Percentiles rank a stretch among this genome's conserved stretches.
Evolutionary conservation across 2,113 vertebrate genomes (phyloP).

Genomic region (Ptyas mucosa): DNA sequence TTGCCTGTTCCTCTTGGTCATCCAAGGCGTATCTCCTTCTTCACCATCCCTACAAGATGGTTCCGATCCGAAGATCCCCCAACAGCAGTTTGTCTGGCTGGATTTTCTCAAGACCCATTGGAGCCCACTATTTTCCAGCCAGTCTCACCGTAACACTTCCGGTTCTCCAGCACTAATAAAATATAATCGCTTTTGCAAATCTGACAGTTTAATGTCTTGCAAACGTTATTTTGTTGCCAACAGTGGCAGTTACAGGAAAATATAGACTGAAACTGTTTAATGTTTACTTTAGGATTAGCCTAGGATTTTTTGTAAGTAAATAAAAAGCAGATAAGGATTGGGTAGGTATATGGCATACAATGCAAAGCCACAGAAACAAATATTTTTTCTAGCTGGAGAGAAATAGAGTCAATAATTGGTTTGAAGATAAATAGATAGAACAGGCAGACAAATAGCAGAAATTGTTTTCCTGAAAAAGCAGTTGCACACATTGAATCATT

Average conservation of each 20-base stretch:
- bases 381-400: not conserved
- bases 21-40: too few species aligned
- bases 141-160: too few species aligned
- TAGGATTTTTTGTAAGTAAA: not conserved
- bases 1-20: too few species aligned
- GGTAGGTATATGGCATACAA: not conserved
- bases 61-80: too few species aligned
- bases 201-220: not conserved
- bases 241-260: not conserved
- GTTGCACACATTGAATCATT: conserved; percentile 7
- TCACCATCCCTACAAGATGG: too few species aligned
- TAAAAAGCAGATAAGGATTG: not conserved
- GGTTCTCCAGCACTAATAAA: rapidly evolving
- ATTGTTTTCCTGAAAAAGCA: not conserved
- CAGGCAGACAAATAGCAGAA: not conserved
- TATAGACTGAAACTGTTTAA: not conserved
- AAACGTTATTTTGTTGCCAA: not conserved
- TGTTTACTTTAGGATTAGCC: not conserved
- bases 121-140: too few species aligned
- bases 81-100: too few species aligned
- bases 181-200: not conserved
- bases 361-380: not conserved
- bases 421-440: conserved; percentile 9
- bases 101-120: too few species aligned
- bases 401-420: not conserved